Evolutionary conservation across 2,888 invertebrate species (phyloP), one percentile per base, ranked within the genome.

Genomic region (Omphaloscelis lunosa): DNA sequence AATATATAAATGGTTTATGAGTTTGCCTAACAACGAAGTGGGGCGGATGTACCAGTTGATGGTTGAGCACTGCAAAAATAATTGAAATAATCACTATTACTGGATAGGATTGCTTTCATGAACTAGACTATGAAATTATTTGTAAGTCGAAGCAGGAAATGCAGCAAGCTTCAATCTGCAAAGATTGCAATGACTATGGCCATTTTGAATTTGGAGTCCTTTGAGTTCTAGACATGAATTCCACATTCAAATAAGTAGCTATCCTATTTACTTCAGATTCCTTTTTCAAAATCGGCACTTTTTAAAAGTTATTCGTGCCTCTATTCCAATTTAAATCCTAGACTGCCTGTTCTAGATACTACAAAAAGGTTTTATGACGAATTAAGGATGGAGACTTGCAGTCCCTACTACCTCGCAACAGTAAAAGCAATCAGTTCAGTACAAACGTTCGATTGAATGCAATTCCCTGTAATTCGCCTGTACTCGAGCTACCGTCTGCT

Each of bases 381-480:
- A 66, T 27, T 23, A 79, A 29, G 27, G 51, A 63, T 20, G 29
- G 1, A 27, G 20, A 23, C 17, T 69, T 58, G 12, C 15, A 51
- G 74, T 65, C 56, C 48, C 11, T 20, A 1, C n/a, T 39, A 76
- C 77, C 80, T 72, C 53, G 34, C 75, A 84, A 77, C 80, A 83
- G 82, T 79, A 79, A 80, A 83, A 67, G 82, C 88, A 84, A 89
- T 88, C 88, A 84, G 69, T 51, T 68, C 72, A 76, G 67, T 80
- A 67, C 80, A 87, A 84, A 82, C 67, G 77, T 65, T 81, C 62
- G 74, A 89, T 89, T 81, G 81, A 79, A 84, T 83, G 84, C 86
- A 89, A 89, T 89, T 83, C 82, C n/a, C 74, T 68, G 76, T 85
- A 89, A 89, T 88, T 73, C 75, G 53, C 81, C 74, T 73, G 80